Evolutionary conservation across 2,888 invertebrate genomes (phyloP).

Genomic region (Syrista parreyssii): DNA sequence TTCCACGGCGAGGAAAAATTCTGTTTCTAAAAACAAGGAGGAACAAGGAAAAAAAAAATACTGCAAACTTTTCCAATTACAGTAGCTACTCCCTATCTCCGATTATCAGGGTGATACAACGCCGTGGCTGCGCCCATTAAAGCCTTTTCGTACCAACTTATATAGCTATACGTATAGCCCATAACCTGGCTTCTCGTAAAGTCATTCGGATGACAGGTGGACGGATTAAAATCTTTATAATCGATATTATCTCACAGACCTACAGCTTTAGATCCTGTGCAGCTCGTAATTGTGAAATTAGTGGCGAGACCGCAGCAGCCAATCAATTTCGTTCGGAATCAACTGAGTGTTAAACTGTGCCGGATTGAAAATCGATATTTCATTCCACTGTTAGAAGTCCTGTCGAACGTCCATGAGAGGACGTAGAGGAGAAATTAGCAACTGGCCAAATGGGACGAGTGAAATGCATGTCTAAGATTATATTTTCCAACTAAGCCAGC

Average conservation of each 20-base stretch:
- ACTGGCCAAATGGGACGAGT: constrained; percentile 19
- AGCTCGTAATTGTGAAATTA: neutral
- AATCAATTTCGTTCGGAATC: constrained; percentile 52
- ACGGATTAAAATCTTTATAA: neutral
- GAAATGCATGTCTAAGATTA: constrained; percentile 18
- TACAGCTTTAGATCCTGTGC: neutral
- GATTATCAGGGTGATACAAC: constrained; percentile 45
- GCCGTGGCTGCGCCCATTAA: constrained; percentile 44
- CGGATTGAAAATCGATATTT: constrained; percentile 56
- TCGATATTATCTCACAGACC: neutral
- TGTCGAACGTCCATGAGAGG: constrained; percentile 30
- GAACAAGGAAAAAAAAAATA: neutral
- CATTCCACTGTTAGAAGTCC: constrained; percentile 33
- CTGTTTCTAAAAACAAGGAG: neutral
- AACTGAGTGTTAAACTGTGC: constrained; percentile 54
- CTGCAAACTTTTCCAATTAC: constrained; percentile 54
- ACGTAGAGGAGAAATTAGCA: constrained; percentile 31
- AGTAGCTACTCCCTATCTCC: constrained; percentile 46
- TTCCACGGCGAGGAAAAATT: neutral
- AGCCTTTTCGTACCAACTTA: constrained; percentile 21
- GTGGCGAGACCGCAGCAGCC: constrained; percentile 27
- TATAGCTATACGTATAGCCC: neutral
- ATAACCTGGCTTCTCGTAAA: neutral
- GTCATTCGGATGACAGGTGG: neutral
- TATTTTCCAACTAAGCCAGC: neutral